Base-by-base conservation (phyloP, 2,113 vertebrate species). In the Stigmatopora argus region DNA sequence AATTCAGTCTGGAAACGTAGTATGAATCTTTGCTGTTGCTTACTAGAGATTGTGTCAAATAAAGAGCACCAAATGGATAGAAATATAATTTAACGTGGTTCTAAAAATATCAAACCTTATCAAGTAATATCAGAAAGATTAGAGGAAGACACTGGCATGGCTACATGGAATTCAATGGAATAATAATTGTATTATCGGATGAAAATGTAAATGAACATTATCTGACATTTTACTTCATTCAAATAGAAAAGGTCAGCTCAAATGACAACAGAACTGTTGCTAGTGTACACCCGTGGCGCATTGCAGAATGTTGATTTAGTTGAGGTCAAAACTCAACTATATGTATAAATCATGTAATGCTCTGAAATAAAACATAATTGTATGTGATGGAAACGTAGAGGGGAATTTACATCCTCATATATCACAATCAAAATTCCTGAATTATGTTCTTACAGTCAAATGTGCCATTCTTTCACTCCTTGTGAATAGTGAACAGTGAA, bases 11-110 rank as follows among this genome's bases (percentile, higher is more conserved):
- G 65, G 70, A 68, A 72, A 72, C 70, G 71, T 64, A 78, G 66
- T 73, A 73, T 75, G 71, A 62, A 77, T 80, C 78, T 80, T 77
- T 84, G 76, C 77, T 74, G 77, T 78, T 68, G 78, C 80, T 72
- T 83, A 46, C 66, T 79, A 82, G 84, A 78, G 69, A 74, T 31
- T 66, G 63, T 78, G 61, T 80, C 72, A 80, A 80, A 83, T 78
- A 81, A 83, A 85, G 75, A 41, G 38, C 38, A 41, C 38, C 38
- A 41, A 41, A 41, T 41, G 38, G 38, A 41, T 41, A 41, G 7
- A 41, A 41, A 41, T 41, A 41, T 8, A 41, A 41, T 41, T 8
- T 41, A 41, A 41, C 38, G 2, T 41, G 38, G 38, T 41, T 41
- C 38, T 41, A 41, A 35, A 38, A 38, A 59, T 38, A 17, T 57